Conservation (phyloP, 2,888 invertebrate genomes). For the Boloria euphrosyne region DNA sequence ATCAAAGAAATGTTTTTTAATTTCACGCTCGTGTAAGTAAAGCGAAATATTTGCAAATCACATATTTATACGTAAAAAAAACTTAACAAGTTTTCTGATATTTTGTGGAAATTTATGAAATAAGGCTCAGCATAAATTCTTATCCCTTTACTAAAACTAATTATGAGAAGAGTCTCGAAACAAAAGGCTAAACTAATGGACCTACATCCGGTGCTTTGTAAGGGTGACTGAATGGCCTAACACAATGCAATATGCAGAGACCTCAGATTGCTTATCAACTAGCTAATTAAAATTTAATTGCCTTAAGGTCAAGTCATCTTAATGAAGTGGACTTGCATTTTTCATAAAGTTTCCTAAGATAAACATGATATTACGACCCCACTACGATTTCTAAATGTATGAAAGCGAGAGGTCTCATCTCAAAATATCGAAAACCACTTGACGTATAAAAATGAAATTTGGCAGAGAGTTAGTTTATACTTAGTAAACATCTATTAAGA, state of each 20-base stretch:
- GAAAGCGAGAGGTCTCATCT: too few relatives aligned
- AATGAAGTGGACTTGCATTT: conserved; percentile 10
- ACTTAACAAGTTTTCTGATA: too few relatives aligned
- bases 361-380: too few relatives aligned
- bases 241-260: conserved; percentile 31
- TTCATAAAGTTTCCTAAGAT: background rate
- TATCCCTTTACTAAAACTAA: background rate
- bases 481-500: too few relatives aligned
- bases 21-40: too few relatives aligned
- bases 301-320: conserved; percentile 27
- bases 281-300: conserved; percentile 31
- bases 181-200: conserved; percentile 18
- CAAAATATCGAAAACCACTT: too few relatives aligned
- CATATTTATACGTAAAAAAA: too few relatives aligned
- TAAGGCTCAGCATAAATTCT: background rate
- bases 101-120: background rate
- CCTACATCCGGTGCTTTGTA: conserved; percentile 24
- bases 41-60: too few relatives aligned
- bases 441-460: too few relatives aligned
- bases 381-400: too few relatives aligned
- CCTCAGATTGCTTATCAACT: conserved; percentile 34
- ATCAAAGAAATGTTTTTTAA: too few relatives aligned
- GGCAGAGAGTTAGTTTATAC: too few relatives aligned
- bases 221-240: conserved; percentile 16
- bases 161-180: background rate